Evolutionary conservation across 37 sponge, comb jelly and placozoan genomes (phyloP), one percentile per base, ranked within the genome.

Genomic region (Cliona cf. orientalis): DNA sequence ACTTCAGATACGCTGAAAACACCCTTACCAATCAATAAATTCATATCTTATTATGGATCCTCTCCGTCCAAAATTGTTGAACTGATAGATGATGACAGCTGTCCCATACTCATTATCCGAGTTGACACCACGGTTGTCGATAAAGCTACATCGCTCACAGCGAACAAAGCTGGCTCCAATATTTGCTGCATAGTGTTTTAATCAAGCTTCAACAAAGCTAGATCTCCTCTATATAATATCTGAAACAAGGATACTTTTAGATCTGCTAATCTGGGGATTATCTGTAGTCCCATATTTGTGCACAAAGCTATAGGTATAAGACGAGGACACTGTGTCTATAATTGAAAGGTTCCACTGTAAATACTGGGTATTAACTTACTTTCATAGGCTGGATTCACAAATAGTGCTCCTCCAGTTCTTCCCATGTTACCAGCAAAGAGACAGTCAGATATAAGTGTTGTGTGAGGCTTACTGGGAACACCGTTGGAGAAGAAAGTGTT

Each of bases 1-100:
- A n/a, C n/a, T n/a, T n/a, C n/a, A n/a, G n/a, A n/a, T n/a, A n/a
- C n/a, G n/a, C n/a, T n/a, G n/a, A n/a, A n/a, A n/a, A n/a, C n/a
- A n/a, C n/a, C n/a, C 26, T 80, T 38, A 83, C 84, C 84, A 83
- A 32, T 83, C 84, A 23, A 44, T 49, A 23, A 82, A 38, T 39
- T 72, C 61, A 29, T 82, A 63, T 21, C 66, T 46, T 63, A 66
- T 73, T 21, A 70, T 11, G 3, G 60, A 4, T 36, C 28, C 71
- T 32, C 53, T 82, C 28, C 63, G 26, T 32, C 71, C 29, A 19
- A 82, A n/a, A 2, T 21, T 42, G 17, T 42, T 62, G 37, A 73
- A 5, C 36, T 65, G 33, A 9, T 53, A 83, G 2, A 83, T 22
- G 0, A 36, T 67, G 26, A 83, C 34, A 1, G 84, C 84, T 19